Conservation (phyloP, 2,797 vertebrate species). For the Prunella strophiata region DNA sequence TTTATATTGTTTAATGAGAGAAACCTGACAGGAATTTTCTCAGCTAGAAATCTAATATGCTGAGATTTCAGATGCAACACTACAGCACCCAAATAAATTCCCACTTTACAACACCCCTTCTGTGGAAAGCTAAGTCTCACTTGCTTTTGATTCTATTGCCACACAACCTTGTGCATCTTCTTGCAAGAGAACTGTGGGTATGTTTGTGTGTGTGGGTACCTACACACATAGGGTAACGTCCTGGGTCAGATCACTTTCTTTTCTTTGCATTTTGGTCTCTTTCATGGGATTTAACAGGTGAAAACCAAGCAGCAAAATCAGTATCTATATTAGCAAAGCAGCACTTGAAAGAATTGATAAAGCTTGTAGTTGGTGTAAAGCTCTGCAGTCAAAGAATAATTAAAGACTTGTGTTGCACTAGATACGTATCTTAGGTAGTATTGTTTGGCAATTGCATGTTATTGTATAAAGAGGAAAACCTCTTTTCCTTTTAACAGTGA, state of each 20-base stretch:
- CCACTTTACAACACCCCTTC: neutral
- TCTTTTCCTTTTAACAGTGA: neutral
- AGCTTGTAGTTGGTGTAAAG: neutral
- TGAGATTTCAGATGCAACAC: neutral
- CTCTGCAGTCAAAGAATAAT: neutral
- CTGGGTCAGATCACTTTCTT: neutral
- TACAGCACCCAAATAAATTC: neutral
- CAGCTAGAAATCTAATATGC: neutral
- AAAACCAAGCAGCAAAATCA: neutral
- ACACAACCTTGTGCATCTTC: neutral
- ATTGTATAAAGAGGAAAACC: neutral
- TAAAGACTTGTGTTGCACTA: neutral
- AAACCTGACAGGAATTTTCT: neutral
- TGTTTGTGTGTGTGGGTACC: rapidly evolving
- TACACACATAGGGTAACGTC: rapidly evolving
- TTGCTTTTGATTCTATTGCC: neutral
- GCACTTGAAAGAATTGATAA: neutral
- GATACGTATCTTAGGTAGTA: neutral
- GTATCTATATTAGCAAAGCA: neutral
- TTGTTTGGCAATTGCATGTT: neutral
- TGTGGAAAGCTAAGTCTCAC: neutral
- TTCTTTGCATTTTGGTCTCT: neutral
- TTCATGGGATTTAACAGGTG: neutral
- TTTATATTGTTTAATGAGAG: neutral
- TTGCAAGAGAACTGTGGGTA: neutral